Evolutionary conservation across 2,888 invertebrate species (phyloP).

Genomic region (Oxytorus armatus): DNA sequence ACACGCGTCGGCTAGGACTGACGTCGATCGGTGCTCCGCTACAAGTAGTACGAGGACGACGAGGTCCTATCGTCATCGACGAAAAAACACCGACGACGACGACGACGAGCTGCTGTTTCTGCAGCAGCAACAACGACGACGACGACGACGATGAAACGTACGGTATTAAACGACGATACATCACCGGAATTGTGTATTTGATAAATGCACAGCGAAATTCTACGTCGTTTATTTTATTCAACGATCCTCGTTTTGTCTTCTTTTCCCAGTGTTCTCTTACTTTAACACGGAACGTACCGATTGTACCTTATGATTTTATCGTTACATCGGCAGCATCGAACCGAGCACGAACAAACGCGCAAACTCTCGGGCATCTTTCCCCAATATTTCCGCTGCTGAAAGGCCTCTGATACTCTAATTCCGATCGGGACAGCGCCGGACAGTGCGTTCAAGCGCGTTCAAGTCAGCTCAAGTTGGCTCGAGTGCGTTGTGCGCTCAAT

Average conservation of each 20-base stretch:
- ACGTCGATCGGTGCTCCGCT: conserved; percentile 52
- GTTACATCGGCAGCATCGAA: too few species aligned
- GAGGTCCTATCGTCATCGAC: conserved; percentile 58
- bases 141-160: conserved; percentile 50
- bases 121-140: conserved; percentile 50
- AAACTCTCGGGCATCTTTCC: too few species aligned
- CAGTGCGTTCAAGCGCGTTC: too few species aligned
- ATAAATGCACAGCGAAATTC: conserved; percentile 12
- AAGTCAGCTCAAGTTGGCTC: too few species aligned
- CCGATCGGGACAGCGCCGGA: conserved; percentile 18
- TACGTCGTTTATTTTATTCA: conserved; percentile 4
- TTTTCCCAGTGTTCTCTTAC: conserved; percentile 10
- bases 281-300: too few species aligned
- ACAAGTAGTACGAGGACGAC: conserved; percentile 57
- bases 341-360: too few species aligned
- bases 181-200: conserved; percentile 58
- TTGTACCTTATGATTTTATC: too few species aligned
- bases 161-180: conserved; percentile 63
- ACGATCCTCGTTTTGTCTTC: conserved; percentile 5
- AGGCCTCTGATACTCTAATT: conserved; percentile 10
- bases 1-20: conserved; percentile 60
- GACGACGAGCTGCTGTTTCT: conserved; percentile 52
- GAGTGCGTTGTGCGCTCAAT: too few species aligned
- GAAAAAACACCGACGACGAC: conserved; percentile 39
- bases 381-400: conserved; percentile 29